These are phyloP conservation scores for Novumbra hubbsi DNA, from an alignment of 2,797 vertebrate genomes.

Conservation along the genomic window DNA sequence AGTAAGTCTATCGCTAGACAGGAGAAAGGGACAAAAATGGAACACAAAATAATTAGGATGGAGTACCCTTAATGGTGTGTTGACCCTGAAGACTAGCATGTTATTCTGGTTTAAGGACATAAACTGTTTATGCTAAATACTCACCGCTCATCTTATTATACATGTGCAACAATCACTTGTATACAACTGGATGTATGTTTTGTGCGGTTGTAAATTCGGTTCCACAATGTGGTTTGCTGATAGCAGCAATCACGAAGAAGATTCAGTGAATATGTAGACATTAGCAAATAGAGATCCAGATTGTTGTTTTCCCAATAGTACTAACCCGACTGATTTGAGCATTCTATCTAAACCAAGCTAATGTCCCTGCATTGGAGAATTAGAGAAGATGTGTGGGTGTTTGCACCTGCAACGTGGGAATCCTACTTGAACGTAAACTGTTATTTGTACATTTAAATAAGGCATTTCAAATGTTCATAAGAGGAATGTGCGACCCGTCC, in stretches of 20 bases:
- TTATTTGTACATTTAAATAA: too few relatives aligned
- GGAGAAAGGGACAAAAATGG: constrained; percentile 32
- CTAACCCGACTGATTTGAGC: constrained; percentile 13
- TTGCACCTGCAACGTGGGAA: not conserved
- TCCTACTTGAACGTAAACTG: too few relatives aligned
- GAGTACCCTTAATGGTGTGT: constrained; percentile 11
- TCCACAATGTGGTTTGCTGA: too few relatives aligned
- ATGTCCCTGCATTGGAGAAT: constrained; percentile 23
- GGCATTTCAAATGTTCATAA: constrained; percentile 3
- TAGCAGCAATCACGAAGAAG: too few relatives aligned
- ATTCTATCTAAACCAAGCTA: constrained; percentile 26
- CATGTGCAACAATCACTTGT: too few relatives aligned
- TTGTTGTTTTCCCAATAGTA: not conserved
- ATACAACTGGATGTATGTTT: too few relatives aligned
- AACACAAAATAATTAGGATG: constrained; percentile 42
- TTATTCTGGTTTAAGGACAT: not conserved
- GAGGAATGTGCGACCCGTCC: too few relatives aligned
- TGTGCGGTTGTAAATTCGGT: too few relatives aligned
- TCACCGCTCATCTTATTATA: too few relatives aligned
- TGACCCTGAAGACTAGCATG: constrained; percentile 26
- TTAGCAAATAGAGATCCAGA: too few relatives aligned
- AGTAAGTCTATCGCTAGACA: constrained; percentile 92
- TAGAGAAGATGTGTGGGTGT: constrained; percentile 20
- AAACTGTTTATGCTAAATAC: too few relatives aligned
- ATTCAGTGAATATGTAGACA: too few relatives aligned